phyloP scores from a whole-genome alignment of 2,797 vertebrate genomes.

The Leptatherina wallacei region DNA sequence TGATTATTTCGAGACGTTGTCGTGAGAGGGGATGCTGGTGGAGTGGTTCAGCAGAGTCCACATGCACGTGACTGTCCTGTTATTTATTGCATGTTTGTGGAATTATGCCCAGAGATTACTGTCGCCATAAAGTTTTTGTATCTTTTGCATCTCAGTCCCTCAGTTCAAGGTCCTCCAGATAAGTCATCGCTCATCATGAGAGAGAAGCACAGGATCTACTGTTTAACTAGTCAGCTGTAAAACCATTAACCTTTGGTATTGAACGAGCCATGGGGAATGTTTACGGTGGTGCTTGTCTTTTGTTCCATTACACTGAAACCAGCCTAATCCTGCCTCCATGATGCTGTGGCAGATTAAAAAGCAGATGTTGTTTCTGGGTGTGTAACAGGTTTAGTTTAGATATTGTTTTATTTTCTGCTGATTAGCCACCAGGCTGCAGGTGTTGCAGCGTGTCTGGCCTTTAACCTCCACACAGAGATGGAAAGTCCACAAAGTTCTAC shows the following conservation, averaged over 20 bases:
- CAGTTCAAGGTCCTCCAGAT: constrained; percentile 52
- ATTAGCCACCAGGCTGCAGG: background rate
- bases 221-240: constrained; percentile 63
- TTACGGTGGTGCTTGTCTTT: constrained; percentile 22
- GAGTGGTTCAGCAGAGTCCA: constrained; percentile 1
- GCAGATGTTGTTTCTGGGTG: constrained; percentile 1
- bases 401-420: background rate
- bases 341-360: background rate
- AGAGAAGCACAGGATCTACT: constrained; percentile 35
- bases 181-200: constrained; percentile 22
- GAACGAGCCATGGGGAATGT: constrained; percentile 27
- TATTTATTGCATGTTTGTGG: background rate
- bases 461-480: background rate
- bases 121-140: constrained; percentile 12
- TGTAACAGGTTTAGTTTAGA: background rate
- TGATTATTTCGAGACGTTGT: constrained; percentile 15
- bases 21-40: background rate
- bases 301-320: background rate
- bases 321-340: background rate
- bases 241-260: constrained; percentile 71
- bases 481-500: background rate
- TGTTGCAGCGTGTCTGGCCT: no score
- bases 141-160: constrained; percentile 1
- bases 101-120: background rate
- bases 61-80: background rate